Percentiles rank a stretch among this genome's conserved stretches.
phyloP scores from a whole-genome alignment of 2,797 vertebrate species.

The Neosilurus hyrtlii region DNA sequence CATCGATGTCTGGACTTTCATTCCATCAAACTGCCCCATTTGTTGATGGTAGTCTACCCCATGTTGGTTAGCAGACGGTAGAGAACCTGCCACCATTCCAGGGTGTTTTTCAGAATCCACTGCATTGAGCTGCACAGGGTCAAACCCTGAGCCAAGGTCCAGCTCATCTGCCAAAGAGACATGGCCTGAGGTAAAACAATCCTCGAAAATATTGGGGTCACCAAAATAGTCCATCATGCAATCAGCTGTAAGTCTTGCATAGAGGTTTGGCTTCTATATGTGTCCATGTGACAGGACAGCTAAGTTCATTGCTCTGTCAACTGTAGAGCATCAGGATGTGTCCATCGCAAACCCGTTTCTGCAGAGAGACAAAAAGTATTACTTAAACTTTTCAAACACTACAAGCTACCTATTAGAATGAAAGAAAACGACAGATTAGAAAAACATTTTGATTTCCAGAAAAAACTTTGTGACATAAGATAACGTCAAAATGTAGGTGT shows the following conservation, averaged over 20 bases:
- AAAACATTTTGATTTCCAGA: neutral
- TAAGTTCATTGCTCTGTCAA: conserved; percentile 68
- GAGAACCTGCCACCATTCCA: conserved; percentile 65
- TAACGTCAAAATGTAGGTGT: neutral
- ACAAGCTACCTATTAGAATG: neutral
- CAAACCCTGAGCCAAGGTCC: conserved; percentile 90
- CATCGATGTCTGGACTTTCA: conserved; percentile 80
- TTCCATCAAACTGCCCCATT: conserved; percentile 82
- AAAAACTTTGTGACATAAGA: too few species aligned
- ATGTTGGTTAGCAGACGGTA: conserved; percentile 73
- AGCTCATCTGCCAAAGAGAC: conserved; percentile 94
- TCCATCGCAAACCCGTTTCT: conserved; percentile 73
- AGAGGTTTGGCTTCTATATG: conserved; percentile 37
- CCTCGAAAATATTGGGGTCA: conserved; percentile 92
- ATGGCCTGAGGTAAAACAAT: conserved; percentile 84
- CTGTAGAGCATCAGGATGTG: conserved; percentile 67
- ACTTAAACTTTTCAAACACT: conserved; percentile 5
- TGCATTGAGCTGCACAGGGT: conserved; percentile 88
- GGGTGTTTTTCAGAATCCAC: conserved; percentile 82
- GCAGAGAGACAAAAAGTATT: conserved; percentile 42
- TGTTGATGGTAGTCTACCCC: conserved; percentile 82
- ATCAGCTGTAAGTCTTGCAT: conserved; percentile 70
- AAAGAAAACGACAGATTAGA: neutral
- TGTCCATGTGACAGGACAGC: conserved; percentile 54
- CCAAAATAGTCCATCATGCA: conserved; percentile 97